phyloP scores from a whole-genome alignment of 2,113 vertebrate genomes.

The Brachyhypopomus occidentalis region DNA sequence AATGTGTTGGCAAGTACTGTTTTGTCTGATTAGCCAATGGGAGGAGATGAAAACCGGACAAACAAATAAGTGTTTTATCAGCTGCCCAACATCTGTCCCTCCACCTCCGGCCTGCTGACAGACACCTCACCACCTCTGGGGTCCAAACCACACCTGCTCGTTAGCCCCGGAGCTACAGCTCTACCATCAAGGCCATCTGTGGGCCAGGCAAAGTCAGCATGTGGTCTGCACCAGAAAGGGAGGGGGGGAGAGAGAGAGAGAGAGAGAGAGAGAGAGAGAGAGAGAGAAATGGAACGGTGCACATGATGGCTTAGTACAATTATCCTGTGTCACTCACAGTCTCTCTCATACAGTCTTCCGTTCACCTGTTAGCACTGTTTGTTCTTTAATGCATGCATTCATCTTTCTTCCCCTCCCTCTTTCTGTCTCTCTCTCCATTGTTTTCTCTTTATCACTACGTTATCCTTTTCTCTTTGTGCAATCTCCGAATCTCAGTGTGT shows the following conservation, averaged over 20 bases:
- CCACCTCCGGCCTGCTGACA: not conserved
- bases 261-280: not conserved
- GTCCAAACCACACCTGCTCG: not conserved
- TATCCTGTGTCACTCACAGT: not conserved
- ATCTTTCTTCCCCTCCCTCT: conserved; percentile 45
- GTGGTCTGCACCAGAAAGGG: not conserved
- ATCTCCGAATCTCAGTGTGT: conserved; percentile 25
- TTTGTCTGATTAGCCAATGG: conserved; percentile 53
- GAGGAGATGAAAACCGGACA: conserved; percentile 63
- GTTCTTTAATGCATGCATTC: not conserved
- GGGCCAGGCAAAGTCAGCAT: not conserved
- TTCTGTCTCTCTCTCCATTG: not conserved
- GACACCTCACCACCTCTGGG: conserved; percentile 15
- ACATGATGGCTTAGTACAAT: not conserved
- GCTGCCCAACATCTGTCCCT: conserved; percentile 35
- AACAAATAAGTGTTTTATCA: conserved; percentile 70
- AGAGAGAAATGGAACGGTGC: not conserved
- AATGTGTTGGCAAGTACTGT: conserved; percentile 42
- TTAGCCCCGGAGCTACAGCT: too few species aligned
- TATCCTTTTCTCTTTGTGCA: conserved; percentile 11
- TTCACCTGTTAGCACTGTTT: not conserved
- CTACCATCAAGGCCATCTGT: conserved; percentile 20
- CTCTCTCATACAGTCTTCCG: conserved; percentile 17
- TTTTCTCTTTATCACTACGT: not conserved
- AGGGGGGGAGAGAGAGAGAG: not conserved